These are phyloP conservation scores for Silurus meridionalis DNA, from an alignment of 2,113 vertebrate species.

Conservation along the genomic window DNA sequence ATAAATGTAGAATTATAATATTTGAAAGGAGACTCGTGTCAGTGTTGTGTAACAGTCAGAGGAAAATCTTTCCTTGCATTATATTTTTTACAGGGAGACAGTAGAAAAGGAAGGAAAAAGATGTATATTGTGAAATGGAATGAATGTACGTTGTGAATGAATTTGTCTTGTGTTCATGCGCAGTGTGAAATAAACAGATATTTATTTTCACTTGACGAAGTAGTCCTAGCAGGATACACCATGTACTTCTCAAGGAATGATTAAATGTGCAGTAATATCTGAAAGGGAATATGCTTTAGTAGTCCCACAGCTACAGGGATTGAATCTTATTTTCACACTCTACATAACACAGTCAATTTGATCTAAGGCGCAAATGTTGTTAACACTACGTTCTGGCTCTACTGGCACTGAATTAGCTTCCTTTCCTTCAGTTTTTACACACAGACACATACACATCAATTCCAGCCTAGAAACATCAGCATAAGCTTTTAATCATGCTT, in stretches of 20 bases:
- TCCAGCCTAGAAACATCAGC: not conserved
- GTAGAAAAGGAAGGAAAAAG: not conserved
- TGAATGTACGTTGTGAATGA: not conserved
- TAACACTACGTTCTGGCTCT: not conserved
- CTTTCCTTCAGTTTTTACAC: not conserved
- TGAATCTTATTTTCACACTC: constrained; percentile 15
- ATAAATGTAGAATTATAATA: not conserved
- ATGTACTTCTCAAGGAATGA: not conserved
- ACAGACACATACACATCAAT: not conserved
- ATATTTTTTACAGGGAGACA: not conserved
- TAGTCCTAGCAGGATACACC: not conserved
- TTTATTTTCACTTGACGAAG: not conserved
- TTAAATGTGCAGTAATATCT: not conserved
- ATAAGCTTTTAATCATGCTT: not conserved
- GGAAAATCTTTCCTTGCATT: not conserved
- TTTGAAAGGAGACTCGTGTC: not conserved
- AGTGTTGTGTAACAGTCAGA: not conserved
- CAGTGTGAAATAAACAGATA: not conserved
- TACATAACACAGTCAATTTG: not conserved
- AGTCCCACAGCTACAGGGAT: not conserved
- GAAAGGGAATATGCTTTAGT: not conserved
- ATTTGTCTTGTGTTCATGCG: not conserved
- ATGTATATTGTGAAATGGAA: not conserved
- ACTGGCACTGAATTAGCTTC: not conserved
- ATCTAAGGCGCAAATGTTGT: constrained; percentile 6